A percentile compares a stretch with the other conserved stretches of the same genome.
These are phyloP conservation scores for Neostethus bicornis DNA, from an alignment of 2,797 vertebrate genomes.

Conservation along the genomic window DNA sequence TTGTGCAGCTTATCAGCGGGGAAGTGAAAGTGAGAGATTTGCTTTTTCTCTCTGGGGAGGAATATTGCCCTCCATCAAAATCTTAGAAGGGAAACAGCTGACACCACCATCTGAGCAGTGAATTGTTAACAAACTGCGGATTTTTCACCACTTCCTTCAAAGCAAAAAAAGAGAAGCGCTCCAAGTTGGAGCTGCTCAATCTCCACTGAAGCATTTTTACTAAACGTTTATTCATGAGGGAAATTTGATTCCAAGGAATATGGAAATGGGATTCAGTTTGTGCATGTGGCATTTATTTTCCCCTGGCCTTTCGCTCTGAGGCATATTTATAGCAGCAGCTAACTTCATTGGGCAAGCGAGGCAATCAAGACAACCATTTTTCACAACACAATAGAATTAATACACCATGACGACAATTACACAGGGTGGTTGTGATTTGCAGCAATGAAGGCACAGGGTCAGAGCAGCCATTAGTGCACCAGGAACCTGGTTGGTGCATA, in stretches of 20 bases:
- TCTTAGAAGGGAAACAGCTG: conserved; percentile 43
- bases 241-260: conserved; percentile 39
- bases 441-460: conserved; percentile 27
- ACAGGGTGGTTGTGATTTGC: conserved; percentile 40
- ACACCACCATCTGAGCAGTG: conserved; percentile 31
- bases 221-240: conserved; percentile 25
- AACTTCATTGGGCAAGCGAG: conserved; percentile 56
- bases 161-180: neutral
- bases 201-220: neutral
- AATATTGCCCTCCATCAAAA: conserved; percentile 38
- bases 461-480: conserved; percentile 3
- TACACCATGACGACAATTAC: conserved; percentile 64
- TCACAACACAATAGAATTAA: conserved; percentile 66
- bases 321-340: conserved; percentile 51
- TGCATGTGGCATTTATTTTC: conserved; percentile 51
- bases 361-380: conserved; percentile 56
- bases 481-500: neutral
- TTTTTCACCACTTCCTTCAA: conserved; percentile 14
- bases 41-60: conserved; percentile 1
- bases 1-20: conserved; percentile 49
- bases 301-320: conserved; percentile 58
- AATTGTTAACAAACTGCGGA: conserved; percentile 9
- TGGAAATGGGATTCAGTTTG: conserved; percentile 58
- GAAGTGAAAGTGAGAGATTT: conserved; percentile 40
- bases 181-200: conserved; percentile 11